Percentiles rank a stretch among this genome's conserved stretches.
phyloP scores from a whole-genome alignment of 2,888 invertebrate genomes.

The Platerodrilus igneus region DNA sequence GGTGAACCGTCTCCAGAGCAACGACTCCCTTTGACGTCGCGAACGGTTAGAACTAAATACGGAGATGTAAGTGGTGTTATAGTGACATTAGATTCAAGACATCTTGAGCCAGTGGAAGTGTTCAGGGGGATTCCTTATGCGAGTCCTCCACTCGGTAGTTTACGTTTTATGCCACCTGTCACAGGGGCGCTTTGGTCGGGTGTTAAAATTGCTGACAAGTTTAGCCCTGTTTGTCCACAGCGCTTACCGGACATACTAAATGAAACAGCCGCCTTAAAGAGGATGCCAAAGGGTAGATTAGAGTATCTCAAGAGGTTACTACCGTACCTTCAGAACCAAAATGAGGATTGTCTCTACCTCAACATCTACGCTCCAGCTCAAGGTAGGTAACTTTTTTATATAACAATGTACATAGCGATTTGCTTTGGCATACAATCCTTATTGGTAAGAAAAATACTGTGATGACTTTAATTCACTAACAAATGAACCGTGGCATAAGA shows the following conservation, averaged over 20 bases:
- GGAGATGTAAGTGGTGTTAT: constrained; percentile 83
- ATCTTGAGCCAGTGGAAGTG: constrained; percentile 84
- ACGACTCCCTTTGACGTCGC: constrained; percentile 62
- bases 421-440: too few relatives aligned
- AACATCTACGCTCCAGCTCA: constrained; percentile 95
- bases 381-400: too few relatives aligned
- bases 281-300: constrained; percentile 83
- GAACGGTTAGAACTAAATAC: constrained; percentile 83
- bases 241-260: constrained; percentile 80
- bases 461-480: too few relatives aligned
- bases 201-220: constrained; percentile 79
- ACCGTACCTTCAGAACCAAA: constrained; percentile 85
- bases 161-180: constrained; percentile 95
- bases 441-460: too few relatives aligned
- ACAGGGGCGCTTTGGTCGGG: constrained; percentile 90
- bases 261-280: constrained; percentile 73
- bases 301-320: constrained; percentile 84
- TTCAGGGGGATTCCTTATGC: constrained; percentile 94
- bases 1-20: constrained; percentile 32
- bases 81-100: constrained; percentile 74
- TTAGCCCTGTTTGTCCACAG: constrained; percentile 91
- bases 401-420: too few relatives aligned
- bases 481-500: too few relatives aligned
- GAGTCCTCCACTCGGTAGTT: constrained; percentile 80
- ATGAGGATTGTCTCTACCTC: constrained; percentile 94